phyloP scores from a whole-genome alignment of 1,140 invertebrate genomes.

The Gryon sp. region DNA sequence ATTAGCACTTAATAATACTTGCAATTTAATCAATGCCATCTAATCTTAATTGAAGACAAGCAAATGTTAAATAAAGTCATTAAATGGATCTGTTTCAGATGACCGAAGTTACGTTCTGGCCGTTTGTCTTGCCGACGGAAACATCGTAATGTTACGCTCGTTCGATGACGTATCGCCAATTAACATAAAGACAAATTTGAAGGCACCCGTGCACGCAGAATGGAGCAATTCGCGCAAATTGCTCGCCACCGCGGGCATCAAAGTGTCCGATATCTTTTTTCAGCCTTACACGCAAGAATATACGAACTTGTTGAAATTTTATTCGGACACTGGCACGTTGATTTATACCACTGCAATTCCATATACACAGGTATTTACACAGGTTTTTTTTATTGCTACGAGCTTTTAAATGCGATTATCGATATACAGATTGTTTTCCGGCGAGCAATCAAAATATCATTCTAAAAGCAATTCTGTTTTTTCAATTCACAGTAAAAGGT shows the following conservation, averaged over 20 bases:
- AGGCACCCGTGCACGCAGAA: conserved; percentile 91
- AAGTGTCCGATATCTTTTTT: conserved; percentile 68
- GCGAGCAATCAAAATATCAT: no score
- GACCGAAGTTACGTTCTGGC: conserved; percentile 87
- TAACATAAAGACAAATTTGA: conserved; percentile 89
- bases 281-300: conserved; percentile 80
- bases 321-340: conserved; percentile 86
- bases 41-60: no score
- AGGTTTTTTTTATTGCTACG: conserved; percentile 6
- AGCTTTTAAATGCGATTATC: conserved; percentile 15
- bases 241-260: conserved; percentile 93
- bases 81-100: conserved; percentile 32
- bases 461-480: no score
- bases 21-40: no score
- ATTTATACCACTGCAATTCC: conserved; percentile 89
- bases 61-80: neutral
- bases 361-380: conserved; percentile 83
- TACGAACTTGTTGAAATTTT: conserved; percentile 88
- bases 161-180: conserved; percentile 95
- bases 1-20: no score
- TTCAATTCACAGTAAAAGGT: no score
- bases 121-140: conserved; percentile 92
- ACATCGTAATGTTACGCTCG: conserved; percentile 91
- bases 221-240: conserved; percentile 97
- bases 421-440: conserved; percentile 1